Conservation (phyloP, 2,113 vertebrate species). For the Blennius ocellaris region DNA sequence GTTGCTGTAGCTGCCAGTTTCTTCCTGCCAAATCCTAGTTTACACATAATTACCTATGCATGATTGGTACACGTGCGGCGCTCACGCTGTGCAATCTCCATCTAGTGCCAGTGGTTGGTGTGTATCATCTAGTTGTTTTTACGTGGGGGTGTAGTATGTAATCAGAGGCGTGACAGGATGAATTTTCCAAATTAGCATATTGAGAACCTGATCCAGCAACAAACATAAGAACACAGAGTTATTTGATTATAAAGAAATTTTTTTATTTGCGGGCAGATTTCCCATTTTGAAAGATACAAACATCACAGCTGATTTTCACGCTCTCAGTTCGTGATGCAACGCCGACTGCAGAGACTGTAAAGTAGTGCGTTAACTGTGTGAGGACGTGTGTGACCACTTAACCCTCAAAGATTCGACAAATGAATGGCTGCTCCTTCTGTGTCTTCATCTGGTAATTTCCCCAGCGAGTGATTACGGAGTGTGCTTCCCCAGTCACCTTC, state of each 20-base stretch:
- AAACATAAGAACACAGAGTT: constrained; percentile 34
- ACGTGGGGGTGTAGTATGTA: constrained; percentile 58
- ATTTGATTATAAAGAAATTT: constrained; percentile 33
- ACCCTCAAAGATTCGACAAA: constrained; percentile 10
- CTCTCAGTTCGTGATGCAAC: neutral
- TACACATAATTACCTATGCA: constrained; percentile 64
- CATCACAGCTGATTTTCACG: neutral
- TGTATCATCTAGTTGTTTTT: constrained; percentile 60
- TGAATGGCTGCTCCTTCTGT: neutral
- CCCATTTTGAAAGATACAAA: constrained; percentile 4
- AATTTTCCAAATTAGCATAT: constrained; percentile 52
- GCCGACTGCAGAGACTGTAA: neutral
- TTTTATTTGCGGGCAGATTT: no score
- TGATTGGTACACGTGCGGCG: constrained; percentile 41
- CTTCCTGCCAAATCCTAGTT: constrained; percentile 56
- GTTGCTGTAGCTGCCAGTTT: constrained; percentile 47
- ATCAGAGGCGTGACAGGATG: constrained; percentile 54
- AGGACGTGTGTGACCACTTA: constrained; percentile 9
- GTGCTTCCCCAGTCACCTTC: constrained; percentile 39
- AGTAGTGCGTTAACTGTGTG: neutral
- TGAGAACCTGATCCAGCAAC: constrained; percentile 18
- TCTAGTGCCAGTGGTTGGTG: constrained; percentile 58
- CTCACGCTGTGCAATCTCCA: constrained; percentile 52
- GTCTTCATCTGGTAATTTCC: constrained; percentile 54
- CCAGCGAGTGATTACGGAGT: constrained; percentile 48